Percentiles rank a stretch among this genome's conserved stretches.
Evolutionary conservation across 2,797 vertebrate genomes (phyloP).

Genomic region (Buphagus erythrorhynchus): DNA sequence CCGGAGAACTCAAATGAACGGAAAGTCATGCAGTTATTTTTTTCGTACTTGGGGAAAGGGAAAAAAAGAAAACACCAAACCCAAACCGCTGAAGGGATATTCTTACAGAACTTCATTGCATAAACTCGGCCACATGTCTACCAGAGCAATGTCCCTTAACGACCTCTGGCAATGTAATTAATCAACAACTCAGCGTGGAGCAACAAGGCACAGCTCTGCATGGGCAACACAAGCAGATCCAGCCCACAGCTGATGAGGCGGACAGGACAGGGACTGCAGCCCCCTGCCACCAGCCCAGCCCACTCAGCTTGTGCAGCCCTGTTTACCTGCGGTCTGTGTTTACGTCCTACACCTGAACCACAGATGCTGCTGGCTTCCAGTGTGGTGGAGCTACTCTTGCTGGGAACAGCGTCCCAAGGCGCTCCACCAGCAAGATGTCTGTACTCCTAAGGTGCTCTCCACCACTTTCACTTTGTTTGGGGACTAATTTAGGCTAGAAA

Average conservation of each 20-base stretch:
- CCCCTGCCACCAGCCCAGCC: neutral
- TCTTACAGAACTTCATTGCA: constrained; percentile 66
- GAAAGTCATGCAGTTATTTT: constrained; percentile 74
- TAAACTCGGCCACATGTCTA: constrained; percentile 50
- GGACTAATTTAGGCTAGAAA: neutral
- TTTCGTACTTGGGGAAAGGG: constrained; percentile 58
- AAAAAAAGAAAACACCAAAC: constrained; percentile 56
- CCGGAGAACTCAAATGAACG: constrained; percentile 69
- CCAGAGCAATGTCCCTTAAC: constrained; percentile 48
- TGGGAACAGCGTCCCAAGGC: constrained; percentile 19
- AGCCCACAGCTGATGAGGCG: neutral
- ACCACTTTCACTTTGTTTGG: neutral
- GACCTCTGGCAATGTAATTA: constrained; percentile 37
- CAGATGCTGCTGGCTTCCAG: constrained; percentile 47
- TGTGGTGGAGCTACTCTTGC: constrained; percentile 24
- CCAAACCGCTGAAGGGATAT: constrained; percentile 56
- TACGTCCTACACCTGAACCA: constrained; percentile 49
- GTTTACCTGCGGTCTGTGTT: constrained; percentile 71
- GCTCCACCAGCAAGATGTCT: neutral
- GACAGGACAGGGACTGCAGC: neutral
- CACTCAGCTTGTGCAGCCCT: neutral
- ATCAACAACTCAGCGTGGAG: constrained; percentile 17
- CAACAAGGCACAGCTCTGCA: neutral
- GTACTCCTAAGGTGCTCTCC: neutral
- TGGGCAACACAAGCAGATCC: neutral